These are phyloP conservation scores for Linnaemya vulpina DNA, from an alignment of 2,888 invertebrate species.

Conservation along the genomic window DNA sequence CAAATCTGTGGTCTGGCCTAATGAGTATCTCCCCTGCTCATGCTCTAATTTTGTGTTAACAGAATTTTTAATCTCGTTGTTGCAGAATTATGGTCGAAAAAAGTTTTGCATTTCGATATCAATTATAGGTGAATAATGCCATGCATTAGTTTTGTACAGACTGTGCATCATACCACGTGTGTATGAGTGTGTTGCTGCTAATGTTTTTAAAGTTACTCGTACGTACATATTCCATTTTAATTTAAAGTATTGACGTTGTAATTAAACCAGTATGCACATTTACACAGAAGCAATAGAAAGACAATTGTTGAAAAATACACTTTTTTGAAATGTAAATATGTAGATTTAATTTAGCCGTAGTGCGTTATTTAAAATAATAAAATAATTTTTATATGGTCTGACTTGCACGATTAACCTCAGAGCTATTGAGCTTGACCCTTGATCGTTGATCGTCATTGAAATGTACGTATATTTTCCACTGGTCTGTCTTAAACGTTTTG, in stretches of 20 bases:
- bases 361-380: slow-evolving; percentile 35
- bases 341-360: slow-evolving; percentile 19
- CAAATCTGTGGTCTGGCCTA: too few species aligned
- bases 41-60: too few species aligned
- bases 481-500: slow-evolving; percentile 29
- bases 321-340: not conserved
- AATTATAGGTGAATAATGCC: not conserved
- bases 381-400: slow-evolving; percentile 56
- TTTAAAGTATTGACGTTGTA: slow-evolving; percentile 46
- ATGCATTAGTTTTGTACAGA: not conserved
- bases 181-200: not conserved
- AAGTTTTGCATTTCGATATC: not conserved
- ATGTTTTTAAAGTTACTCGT: not conserved
- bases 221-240: not conserved
- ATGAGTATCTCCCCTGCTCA: too few species aligned
- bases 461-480: slow-evolving; percentile 54
- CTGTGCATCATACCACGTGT: not conserved
- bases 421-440: slow-evolving; percentile 73
- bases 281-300: not conserved
- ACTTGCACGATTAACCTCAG: slow-evolving; percentile 73
- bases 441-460: slow-evolving; percentile 71
- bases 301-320: slow-evolving; percentile 10
- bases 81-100: not conserved
- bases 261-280: slow-evolving; percentile 38
- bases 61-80: too few species aligned